Evolutionary conservation across 2,888 invertebrate genomes (phyloP), one percentile per base, ranked within the genome.

Genomic region (Cosmia pyralina): DNA sequence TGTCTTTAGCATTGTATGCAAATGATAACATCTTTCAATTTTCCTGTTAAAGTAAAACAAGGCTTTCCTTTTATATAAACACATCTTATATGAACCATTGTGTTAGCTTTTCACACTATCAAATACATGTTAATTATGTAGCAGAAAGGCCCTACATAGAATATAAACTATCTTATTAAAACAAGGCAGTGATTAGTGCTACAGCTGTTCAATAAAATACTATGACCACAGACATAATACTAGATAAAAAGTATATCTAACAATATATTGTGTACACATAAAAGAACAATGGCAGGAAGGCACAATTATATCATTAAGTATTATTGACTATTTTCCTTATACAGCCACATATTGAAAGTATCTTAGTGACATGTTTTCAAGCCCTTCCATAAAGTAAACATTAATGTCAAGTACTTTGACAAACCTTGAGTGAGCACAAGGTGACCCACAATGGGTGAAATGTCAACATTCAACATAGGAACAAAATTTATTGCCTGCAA

Each of bases 391-490:
- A 85, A 86, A 85, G 87, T 90, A 88, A 90, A 92, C 90, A 93
- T 90, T 94, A 92, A 94, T 94, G 95, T 94, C 94, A 95, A 95
- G 94, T 93, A 92, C 93, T 92, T 81, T 78, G 71, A 80, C 75
- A 85, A 92, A 94, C 96, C 96, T 95, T 96, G 95, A 89, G 87
- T 79, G 85, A 86, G 89, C 88, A 92, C 95, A 96, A 96, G 96
- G 96, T 94, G 93, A 96, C 91, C 96, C 89, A 93, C 92, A 92
- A 91, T 90, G 84, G 91, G 93, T 93, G 93, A 96, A 96, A 95
- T 96, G 95, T 94, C 94, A 95, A 93, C 94, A 93, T 89, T 90
- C 89, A 92, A 90, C 91, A 94, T 92, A 93, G 92, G 91, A 90
- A 92, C 90, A 90, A 90, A 88, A 87, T 87, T 90, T 85, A 83